Evolutionary conservation across 1,140 invertebrate genomes (phyloP).

Genomic region (Brachionus angularis): DNA sequence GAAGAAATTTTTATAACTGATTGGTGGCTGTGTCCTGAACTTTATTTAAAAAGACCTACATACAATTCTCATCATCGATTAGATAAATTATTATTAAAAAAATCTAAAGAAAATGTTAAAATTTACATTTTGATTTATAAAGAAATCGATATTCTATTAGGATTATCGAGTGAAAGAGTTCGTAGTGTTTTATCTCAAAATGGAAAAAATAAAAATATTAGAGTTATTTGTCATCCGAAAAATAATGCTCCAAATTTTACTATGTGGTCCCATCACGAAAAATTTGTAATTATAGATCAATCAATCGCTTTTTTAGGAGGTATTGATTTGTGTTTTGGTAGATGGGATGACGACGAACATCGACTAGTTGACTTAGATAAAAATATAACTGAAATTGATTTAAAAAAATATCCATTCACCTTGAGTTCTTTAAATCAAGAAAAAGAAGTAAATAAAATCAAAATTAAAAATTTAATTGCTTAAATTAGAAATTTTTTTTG

Average conservation of each 20-base stretch:
- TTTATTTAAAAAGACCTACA: slow-evolving; percentile 77
- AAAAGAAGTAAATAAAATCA: not conserved
- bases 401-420: slow-evolving; percentile 19
- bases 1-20: slow-evolving; percentile 94
- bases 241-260: slow-evolving; percentile 73
- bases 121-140: slow-evolving; percentile 91
- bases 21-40: slow-evolving; percentile 90
- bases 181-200: slow-evolving; percentile 69
- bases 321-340: slow-evolving; percentile 86
- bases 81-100: slow-evolving; percentile 76
- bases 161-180: slow-evolving; percentile 88
- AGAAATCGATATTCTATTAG: slow-evolving; percentile 87
- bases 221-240: slow-evolving; percentile 85
- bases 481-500: not conserved
- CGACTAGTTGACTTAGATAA: not conserved
- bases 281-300: slow-evolving; percentile 90
- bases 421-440: not conserved
- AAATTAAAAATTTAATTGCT: not conserved
- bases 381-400: slow-evolving; percentile 3
- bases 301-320: slow-evolving; percentile 89
- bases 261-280: slow-evolving; percentile 97
- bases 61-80: slow-evolving; percentile 72
- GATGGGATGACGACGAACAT: slow-evolving; percentile 63
- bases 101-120: slow-evolving; percentile 76
- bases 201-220: not conserved